phyloP scores from a whole-genome alignment of 2,113 vertebrate species.

The Sinocyclocheilus maitianheensis region DNA sequence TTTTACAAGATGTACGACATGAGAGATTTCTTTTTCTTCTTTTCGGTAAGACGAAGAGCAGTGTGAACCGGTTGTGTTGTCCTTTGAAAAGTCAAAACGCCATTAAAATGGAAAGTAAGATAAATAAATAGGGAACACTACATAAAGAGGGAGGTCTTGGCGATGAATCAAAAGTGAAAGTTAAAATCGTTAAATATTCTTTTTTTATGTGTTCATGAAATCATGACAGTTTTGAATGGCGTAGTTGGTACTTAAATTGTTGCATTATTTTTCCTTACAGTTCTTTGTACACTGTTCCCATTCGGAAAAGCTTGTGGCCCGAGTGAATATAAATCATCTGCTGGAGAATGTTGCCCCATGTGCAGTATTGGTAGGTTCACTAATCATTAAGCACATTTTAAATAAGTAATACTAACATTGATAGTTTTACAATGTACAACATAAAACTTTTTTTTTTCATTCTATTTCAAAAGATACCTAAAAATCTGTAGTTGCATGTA shows the following conservation, averaged over 20 bases:
- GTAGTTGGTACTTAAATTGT: not conserved
- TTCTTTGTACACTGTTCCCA: not conserved
- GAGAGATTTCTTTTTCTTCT: not conserved
- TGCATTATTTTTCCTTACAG: slow-evolving; percentile 21
- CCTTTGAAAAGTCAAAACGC: not conserved
- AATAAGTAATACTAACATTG: too few relatives aligned
- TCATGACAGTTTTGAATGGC: not conserved
- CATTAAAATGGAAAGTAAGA: too few relatives aligned
- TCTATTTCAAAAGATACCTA: too few relatives aligned
- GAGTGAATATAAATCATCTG: slow-evolving; percentile 41
- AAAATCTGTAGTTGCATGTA: too few relatives aligned
- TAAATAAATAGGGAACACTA: too few relatives aligned
- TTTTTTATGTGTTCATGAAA: not conserved
- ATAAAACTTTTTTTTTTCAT: too few relatives aligned
- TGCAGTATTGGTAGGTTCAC: slow-evolving; percentile 39
- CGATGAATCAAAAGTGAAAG: not conserved
- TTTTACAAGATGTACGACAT: not conserved
- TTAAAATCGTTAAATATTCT: not conserved
- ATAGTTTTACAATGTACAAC: too few relatives aligned
- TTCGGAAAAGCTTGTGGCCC: slow-evolving; percentile 9
- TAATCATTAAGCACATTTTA: too few relatives aligned
- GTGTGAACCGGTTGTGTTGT: not conserved
- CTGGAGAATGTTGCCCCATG: slow-evolving; percentile 50
- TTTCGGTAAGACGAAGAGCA: not conserved
- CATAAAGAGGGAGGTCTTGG: too few relatives aligned